phyloP scores from a whole-genome alignment of 2,113 vertebrate genomes.

The Malurus elegans region DNA sequence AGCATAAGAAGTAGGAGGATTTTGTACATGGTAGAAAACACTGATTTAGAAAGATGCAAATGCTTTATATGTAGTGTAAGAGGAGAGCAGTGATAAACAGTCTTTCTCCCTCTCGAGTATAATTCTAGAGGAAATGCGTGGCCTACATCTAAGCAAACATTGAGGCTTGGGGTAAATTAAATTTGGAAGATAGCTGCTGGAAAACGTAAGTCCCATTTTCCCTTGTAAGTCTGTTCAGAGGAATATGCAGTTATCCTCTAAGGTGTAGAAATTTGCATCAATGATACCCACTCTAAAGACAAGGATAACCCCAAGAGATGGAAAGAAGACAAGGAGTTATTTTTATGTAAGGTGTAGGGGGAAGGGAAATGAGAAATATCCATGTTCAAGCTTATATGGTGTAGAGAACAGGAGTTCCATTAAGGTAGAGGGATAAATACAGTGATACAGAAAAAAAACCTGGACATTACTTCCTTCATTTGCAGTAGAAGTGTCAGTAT shows the following conservation, averaged over 20 bases:
- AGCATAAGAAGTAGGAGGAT: background rate
- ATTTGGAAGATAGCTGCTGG: slow-evolving; percentile 47
- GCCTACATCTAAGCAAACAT: slow-evolving; percentile 61
- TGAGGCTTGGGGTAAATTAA: slow-evolving; percentile 45
- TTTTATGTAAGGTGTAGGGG: background rate
- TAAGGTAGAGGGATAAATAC: background rate
- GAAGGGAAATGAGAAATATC: background rate
- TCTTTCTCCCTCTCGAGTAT: background rate
- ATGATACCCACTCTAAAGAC: slow-evolving; percentile 27
- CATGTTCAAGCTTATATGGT: background rate
- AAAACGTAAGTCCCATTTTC: slow-evolving; percentile 11
- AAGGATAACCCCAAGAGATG: slow-evolving; percentile 26
- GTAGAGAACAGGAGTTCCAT: background rate
- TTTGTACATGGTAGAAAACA: background rate
- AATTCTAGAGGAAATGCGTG: slow-evolving; percentile 35
- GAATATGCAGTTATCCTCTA: slow-evolving; percentile 36
- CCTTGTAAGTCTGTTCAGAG: slow-evolving; percentile 11
- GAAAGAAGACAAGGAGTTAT: slow-evolving; percentile 18
- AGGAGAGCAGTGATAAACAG: slow-evolving; percentile 42
- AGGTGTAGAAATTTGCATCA: slow-evolving; percentile 54
- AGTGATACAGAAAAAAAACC: background rate
- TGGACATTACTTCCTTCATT: background rate
- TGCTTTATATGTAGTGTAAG: background rate
- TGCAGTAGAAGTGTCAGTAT: background rate
- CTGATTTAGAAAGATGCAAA: slow-evolving; percentile 9